Conservation (phyloP, 2,113 vertebrate species). For the Protobothrops mucrosquamatus region DNA sequence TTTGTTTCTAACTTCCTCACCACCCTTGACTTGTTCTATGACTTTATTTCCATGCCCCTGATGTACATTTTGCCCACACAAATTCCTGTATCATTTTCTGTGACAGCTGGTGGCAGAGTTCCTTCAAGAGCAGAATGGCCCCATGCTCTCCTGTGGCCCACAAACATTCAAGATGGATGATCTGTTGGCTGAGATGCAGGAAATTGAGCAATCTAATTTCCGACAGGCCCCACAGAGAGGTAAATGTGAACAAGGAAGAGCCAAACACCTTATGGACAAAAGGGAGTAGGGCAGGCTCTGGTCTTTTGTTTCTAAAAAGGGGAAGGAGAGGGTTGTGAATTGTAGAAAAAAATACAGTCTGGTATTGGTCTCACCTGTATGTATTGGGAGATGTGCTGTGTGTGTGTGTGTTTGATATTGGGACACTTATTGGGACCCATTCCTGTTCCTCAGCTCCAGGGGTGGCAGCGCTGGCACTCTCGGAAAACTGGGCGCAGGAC, state of each 20-base stretch:
- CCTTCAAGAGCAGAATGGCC: constrained; percentile 78
- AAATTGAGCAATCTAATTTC: constrained; percentile 94
- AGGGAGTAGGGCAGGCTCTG: neutral
- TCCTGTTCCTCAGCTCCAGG: constrained; percentile 80
- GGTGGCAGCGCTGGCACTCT: constrained; percentile 92
- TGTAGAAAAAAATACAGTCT: neutral
- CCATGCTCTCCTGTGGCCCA: constrained; percentile 81
- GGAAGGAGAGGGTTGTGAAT: neutral
- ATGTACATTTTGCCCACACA: neutral
- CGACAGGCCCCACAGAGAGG: constrained; percentile 95
- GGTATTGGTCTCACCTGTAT: neutral
- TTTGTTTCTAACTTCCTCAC: neutral
- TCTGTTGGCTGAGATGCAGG: constrained; percentile 96
- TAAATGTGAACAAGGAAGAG: constrained; percentile 42
- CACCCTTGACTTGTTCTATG: neutral
- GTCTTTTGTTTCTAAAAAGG: neutral
- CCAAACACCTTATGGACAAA: neutral
- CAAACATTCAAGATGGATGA: constrained; percentile 98
- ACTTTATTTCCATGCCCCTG: neutral
- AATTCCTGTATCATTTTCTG: neutral
- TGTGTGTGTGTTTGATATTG: neutral
- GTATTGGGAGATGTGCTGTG: neutral
- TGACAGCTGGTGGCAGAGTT: constrained; percentile 93
- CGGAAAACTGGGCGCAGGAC: constrained; percentile 93
- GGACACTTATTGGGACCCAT: neutral